Conservation (phyloP, 1,140 invertebrate species). For the Apis mellifera region Amel_HAv3.1 CM009940.2:9531001-9531500, state of each 20-base stretch:
- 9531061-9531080: slow-evolving; percentile 80
- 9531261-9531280: slow-evolving; percentile 39
- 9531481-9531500: slow-evolving; percentile 7
- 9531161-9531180: slow-evolving; percentile 19
- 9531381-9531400: slow-evolving; percentile 82
- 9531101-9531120: slow-evolving; percentile 74
- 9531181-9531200: slow-evolving; percentile 8
- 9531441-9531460: slow-evolving; percentile 58
- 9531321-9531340: slow-evolving; percentile 79
- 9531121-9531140: slow-evolving; percentile 70
- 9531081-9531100: slow-evolving; percentile 75
- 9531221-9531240: slow-evolving; percentile 39
- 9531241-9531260: slow-evolving; percentile 47
- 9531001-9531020: not conserved
- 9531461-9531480: not conserved
- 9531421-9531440: slow-evolving; percentile 76
- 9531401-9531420: slow-evolving; percentile 70
- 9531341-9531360: slow-evolving; percentile 80
- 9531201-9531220: slow-evolving; percentile 43
- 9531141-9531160: slow-evolving; percentile 72
- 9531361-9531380: slow-evolving; percentile 80
- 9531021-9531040: slow-evolving; percentile 39
- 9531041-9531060: slow-evolving; percentile 66
- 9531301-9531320: slow-evolving; percentile 81
- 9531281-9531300: slow-evolving; percentile 71